These are phyloP conservation scores for Propithecus coquereli DNA, from an alignment of 2,113 vertebrate genomes.

Conservation along the genomic window DNA sequence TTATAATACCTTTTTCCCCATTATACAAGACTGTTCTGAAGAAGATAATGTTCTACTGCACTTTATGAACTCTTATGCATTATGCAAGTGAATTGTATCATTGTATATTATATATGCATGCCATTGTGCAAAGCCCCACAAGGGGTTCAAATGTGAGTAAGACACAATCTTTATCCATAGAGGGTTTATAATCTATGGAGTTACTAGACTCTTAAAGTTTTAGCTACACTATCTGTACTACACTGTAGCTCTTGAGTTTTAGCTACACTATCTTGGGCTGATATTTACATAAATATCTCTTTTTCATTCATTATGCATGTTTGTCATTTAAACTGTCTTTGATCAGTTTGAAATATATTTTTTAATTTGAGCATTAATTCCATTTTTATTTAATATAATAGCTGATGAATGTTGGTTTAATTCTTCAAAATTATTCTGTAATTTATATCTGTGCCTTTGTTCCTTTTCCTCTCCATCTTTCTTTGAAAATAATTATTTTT, in stretches of 20 bases:
- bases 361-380: not conserved
- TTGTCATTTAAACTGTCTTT: not conserved
- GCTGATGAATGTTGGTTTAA: not conserved
- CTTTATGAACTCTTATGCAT: not conserved
- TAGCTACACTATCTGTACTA: not conserved
- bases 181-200: not conserved
- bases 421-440: not conserved
- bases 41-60: not conserved
- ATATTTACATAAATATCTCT: not conserved
- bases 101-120: not conserved
- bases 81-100: not conserved
- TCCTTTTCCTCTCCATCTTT: not conserved
- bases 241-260: no score
- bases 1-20: not conserved
- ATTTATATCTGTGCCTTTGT: not conserved
- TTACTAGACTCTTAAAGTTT: not conserved
- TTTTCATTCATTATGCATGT: not conserved
- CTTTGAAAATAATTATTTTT: not conserved
- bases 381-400: not conserved
- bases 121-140: not conserved
- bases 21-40: not conserved
- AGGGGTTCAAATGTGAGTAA: not conserved
- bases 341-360: not conserved
- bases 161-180: not conserved
- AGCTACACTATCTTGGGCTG: not conserved